Base-by-base conservation (phyloP, 2,888 invertebrate genomes). In the Rotaria sp. region DNA sequence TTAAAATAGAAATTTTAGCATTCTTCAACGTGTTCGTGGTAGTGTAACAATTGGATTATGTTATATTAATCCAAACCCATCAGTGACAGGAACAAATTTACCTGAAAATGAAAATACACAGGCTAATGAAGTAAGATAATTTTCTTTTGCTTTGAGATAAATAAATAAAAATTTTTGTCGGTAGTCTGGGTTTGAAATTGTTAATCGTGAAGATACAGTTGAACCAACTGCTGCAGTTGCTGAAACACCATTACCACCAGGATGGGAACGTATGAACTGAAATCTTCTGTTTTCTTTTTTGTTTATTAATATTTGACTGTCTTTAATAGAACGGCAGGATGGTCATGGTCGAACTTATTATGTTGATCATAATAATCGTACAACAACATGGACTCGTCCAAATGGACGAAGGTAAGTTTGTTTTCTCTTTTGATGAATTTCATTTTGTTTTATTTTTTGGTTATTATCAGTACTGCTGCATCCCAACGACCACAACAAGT, bases 1-100 rank as follows among this genome's bases (percentile, higher is more conserved):
- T 30, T 52, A 10, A 5, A 35, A 30, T 67, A 18, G 30, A 35
- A 41, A 11, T 45, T 80, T 41, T 45, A 80, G 80, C 15, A 45
- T 41, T 45, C 45, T 80, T 35, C 80, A 80, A 80, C 80, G 80
- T 80, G 80, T 80, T 80, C 80, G 80, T 80, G 80, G 80, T n/a
- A 80, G 18, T 41, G 80, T n/a, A 45, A 45, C 45, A 26, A 11
- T 80, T 18, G 80, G 41, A 45, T 41, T 80, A 24, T 45, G 45
- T 5, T 80, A 80, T 80, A 1, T 80, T 13, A 45, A 45, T 80
- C 5, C 80, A 45, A 18, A 45, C 26, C 1, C 80, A n/a, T 7
- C 45, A 80, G 1, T 8, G 21, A 3, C 1, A n/a, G 26, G 5
- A 45, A 45, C 26, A n/a, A 45, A 24, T 80, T 2, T 26, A 80